phyloP scores from a whole-genome alignment of 2,888 invertebrate species.

The Aspidiotus rigidus region DNA sequence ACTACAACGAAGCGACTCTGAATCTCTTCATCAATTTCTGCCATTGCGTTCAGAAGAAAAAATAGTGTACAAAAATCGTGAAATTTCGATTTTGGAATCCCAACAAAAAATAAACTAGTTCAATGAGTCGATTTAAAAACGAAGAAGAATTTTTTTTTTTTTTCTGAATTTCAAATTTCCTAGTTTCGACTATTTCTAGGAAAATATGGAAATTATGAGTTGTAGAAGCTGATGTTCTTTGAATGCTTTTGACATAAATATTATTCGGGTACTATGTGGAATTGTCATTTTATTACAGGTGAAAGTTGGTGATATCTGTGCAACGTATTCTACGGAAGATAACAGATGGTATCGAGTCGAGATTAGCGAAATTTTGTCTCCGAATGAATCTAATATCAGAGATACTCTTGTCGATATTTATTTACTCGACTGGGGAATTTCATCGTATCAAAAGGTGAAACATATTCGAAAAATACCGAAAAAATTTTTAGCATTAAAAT shows the following conservation, averaged over 20 bases:
- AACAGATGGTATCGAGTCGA: conserved; percentile 22
- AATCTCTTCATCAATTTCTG: too few species aligned
- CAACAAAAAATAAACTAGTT: too few species aligned
- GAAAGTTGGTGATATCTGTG: conserved; percentile 18
- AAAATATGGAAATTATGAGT: too few species aligned
- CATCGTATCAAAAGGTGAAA: neutral
- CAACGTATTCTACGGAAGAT: neutral
- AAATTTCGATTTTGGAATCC: too few species aligned
- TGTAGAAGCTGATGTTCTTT: too few species aligned
- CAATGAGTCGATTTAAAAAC: too few species aligned
- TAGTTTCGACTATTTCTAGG: neutral
- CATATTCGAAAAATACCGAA: conserved; percentile 13
- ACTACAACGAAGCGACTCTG: too few species aligned
- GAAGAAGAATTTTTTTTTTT: neutral
- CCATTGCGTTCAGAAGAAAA: too few species aligned
- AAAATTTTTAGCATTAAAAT: conserved; percentile 17
- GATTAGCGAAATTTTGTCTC: neutral
- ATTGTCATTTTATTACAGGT: conserved; percentile 3
- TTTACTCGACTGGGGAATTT: conserved; percentile 20
- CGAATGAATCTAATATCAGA: neutral
- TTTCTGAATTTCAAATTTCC: neutral
- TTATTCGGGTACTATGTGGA: too few species aligned
- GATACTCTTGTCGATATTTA: conserved; percentile 9
- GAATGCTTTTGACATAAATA: too few species aligned
- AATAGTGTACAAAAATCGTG: too few species aligned